Conservation (phyloP, 2,113 vertebrate species). For the Clinocottus analis region DNA sequence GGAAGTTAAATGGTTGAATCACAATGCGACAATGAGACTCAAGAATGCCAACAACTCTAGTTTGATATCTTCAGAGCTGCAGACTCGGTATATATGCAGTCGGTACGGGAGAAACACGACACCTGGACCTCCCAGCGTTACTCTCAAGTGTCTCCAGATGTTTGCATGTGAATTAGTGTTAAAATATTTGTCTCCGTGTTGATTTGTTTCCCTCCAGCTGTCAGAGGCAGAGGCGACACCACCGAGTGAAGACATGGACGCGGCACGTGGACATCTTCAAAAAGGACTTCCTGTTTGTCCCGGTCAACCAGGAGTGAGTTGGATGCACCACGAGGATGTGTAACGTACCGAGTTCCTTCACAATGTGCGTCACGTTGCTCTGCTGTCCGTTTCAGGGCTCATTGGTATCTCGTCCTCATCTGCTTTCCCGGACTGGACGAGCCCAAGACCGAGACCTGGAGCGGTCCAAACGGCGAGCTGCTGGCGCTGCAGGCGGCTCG, state of each 20-base stretch:
- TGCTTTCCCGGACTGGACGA: slow-evolving; percentile 94
- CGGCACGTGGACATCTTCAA: slow-evolving; percentile 95
- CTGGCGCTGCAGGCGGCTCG: slow-evolving; percentile 24
- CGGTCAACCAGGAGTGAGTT: slow-evolving; percentile 98
- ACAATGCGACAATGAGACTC: not conserved
- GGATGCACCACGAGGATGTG: too few species aligned
- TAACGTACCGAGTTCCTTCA: not conserved
- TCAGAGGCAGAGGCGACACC: slow-evolving; percentile 91
- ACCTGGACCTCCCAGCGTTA: not conserved
- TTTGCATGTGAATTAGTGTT: not conserved
- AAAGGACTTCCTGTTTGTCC: slow-evolving; percentile 98
- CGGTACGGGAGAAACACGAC: not conserved
- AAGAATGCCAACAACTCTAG: not conserved
- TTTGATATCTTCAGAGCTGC: not conserved
- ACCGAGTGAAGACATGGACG: slow-evolving; percentile 96
- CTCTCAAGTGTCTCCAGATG: not conserved
- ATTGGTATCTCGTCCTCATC: slow-evolving; percentile 97
- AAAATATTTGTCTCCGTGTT: not conserved
- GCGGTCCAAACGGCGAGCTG: slow-evolving; percentile 30
- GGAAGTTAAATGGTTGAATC: not conserved
- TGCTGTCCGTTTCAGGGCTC: slow-evolving; percentile 84
- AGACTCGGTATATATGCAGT: not conserved
- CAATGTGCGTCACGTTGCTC: not conserved
- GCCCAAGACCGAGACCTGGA: slow-evolving; percentile 79
- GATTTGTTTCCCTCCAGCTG: slow-evolving; percentile 69